A percentile compares a stretch with the other conserved stretches of the same genome.
Conservation (phyloP, 2,113 vertebrate genomes). For the Promerops cafer region DNA sequence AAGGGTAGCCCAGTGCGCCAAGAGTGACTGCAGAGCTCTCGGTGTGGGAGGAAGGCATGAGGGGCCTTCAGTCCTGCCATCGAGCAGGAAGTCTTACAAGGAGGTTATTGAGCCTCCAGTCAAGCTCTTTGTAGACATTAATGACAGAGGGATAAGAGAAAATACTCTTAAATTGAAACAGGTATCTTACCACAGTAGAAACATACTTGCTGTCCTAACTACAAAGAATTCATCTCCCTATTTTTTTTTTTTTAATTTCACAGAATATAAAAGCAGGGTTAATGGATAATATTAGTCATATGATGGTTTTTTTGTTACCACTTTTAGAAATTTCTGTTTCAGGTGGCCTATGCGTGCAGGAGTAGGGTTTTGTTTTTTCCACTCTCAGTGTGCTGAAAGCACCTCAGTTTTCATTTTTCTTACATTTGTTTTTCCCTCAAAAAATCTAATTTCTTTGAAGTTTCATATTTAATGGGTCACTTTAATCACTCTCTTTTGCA, state of each 20-base stretch:
- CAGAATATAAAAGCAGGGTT: not conserved
- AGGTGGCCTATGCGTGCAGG: not conserved
- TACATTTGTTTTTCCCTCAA: not conserved
- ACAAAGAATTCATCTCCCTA: not conserved
- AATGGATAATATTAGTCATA: not conserved
- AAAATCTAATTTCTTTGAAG: not conserved
- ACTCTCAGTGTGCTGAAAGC: not conserved
- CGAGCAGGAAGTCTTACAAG: accelerated
- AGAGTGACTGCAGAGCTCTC: not conserved
- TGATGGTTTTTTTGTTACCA: not conserved
- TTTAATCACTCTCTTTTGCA: not conserved
- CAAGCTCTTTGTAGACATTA: not conserved
- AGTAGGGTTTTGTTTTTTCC: not conserved
- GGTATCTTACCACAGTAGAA: not conserved
- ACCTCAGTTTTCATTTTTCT: not conserved
- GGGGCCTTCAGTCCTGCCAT: not conserved
- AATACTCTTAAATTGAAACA: not conserved
- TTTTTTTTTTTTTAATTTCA: not conserved
- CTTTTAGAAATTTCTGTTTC: not conserved
- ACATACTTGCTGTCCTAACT: not conserved
- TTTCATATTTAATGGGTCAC: not conserved
- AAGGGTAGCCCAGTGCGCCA: not conserved
- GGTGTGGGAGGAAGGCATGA: not conserved
- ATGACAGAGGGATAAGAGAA: not conserved
- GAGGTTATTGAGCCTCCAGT: not conserved